These are phyloP conservation scores for Cantharis rustica DNA, from an alignment of 2,888 invertebrate species.

Conservation along the genomic window DNA sequence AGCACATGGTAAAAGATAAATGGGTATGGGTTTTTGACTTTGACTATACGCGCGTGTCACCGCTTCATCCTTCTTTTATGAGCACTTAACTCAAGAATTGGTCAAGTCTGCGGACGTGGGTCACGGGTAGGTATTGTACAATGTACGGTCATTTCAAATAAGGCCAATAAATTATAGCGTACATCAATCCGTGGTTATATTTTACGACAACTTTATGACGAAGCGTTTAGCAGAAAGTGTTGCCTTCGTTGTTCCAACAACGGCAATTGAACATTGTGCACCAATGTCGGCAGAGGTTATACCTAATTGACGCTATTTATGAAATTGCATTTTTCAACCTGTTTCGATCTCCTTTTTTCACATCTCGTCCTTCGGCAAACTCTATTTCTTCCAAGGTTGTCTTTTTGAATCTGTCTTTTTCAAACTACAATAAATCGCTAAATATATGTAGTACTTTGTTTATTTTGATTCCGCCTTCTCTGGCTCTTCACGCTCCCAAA, in stretches of 20 bases:
- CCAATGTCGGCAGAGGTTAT: slow-evolving; percentile 42
- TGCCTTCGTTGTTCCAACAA: slow-evolving; percentile 31
- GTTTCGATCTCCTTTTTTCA: slow-evolving; percentile 20
- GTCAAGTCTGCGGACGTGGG: slow-evolving; percentile 31
- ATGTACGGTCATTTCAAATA: slow-evolving; percentile 36
- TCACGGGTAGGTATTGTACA: slow-evolving; percentile 34
- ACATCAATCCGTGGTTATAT: slow-evolving; percentile 44
- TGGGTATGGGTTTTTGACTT: slow-evolving; percentile 15
- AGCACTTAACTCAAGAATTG: slow-evolving; percentile 34
- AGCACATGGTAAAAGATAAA: slow-evolving; percentile 13
- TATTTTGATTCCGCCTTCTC: neutral
- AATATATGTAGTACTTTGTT: no score
- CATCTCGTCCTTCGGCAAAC: neutral
- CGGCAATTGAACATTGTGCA: slow-evolving; percentile 41
- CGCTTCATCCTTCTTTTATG: slow-evolving; percentile 33
- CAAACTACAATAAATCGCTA: no score
- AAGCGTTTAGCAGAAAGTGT: slow-evolving; percentile 43
- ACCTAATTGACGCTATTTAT: slow-evolving; percentile 41
- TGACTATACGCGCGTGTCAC: slow-evolving; percentile 33
- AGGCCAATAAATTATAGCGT: slow-evolving; percentile 43
- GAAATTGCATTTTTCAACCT: slow-evolving; percentile 35
- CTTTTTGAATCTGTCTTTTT: neutral
- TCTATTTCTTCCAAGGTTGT: neutral
- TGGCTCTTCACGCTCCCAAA: neutral
- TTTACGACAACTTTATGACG: slow-evolving; percentile 46